Evolutionary conservation across 2,797 vertebrate species (phyloP).

Genomic region (Enteromius argenteus): DNA sequence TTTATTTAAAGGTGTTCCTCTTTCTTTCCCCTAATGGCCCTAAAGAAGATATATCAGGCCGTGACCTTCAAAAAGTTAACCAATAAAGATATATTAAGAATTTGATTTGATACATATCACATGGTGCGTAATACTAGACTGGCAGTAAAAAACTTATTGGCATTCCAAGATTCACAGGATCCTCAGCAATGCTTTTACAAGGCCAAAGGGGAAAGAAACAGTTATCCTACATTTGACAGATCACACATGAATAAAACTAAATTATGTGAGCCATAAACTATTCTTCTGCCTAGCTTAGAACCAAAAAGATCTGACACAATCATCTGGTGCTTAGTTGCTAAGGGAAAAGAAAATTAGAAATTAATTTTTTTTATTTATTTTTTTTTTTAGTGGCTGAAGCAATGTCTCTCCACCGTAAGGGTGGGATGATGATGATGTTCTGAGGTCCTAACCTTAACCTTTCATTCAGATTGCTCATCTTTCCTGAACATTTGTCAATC

Average conservation of each 20-base stretch:
- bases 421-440: slow-evolving; percentile 9
- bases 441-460: slow-evolving; percentile 9
- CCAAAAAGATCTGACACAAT: slow-evolving; percentile 17
- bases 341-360: background rate
- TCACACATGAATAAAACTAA: slow-evolving; percentile 62
- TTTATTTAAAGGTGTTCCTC: slow-evolving; percentile 12
- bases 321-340: background rate
- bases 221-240: slow-evolving; percentile 59
- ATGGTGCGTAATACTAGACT: slow-evolving; percentile 59
- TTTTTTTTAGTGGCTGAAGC: background rate
- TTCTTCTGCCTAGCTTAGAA: background rate
- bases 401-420: background rate
- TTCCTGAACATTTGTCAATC: slow-evolving; percentile 16
- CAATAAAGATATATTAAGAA: slow-evolving; percentile 61
- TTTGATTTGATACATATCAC: slow-evolving; percentile 60
- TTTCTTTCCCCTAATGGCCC: background rate
- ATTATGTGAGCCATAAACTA: slow-evolving; percentile 9
- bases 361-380: background rate
- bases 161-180: slow-evolving; percentile 56
- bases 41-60: slow-evolving; percentile 8
- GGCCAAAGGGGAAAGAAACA: slow-evolving; percentile 46
- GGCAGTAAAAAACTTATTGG: slow-evolving; percentile 49
- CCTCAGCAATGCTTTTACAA: slow-evolving; percentile 55
- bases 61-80: slow-evolving; percentile 59
- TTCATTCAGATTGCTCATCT: slow-evolving; percentile 10